Conservation (phyloP, 53 echinoderm and acorn worm genomes). For the Stichopus horrens region DNA sequence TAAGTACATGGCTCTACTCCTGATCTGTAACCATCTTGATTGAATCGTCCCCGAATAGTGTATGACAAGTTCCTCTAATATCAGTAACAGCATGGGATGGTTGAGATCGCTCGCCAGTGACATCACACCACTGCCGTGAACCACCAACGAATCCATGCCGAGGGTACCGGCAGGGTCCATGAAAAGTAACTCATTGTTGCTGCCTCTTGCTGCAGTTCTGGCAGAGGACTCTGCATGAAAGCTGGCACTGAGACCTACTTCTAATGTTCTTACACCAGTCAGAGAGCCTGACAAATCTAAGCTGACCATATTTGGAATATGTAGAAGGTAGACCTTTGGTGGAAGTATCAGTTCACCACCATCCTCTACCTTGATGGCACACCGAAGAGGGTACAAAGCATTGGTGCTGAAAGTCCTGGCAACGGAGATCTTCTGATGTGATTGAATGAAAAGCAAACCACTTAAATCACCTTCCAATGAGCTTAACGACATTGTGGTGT, state of each 20-base stretch:
- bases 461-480: constrained; percentile 69
- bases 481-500: constrained; percentile 51
- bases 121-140: constrained; percentile 64
- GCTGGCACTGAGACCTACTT: constrained; percentile 60
- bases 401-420: constrained; percentile 65
- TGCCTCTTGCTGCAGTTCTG: constrained; percentile 63
- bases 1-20: constrained; percentile 55
- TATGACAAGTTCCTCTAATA: constrained; percentile 57
- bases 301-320: constrained; percentile 32
- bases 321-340: constrained; percentile 60
- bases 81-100: constrained; percentile 45
- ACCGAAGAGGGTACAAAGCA: constrained; percentile 59
- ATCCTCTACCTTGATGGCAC: constrained; percentile 71
- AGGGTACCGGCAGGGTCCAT: constrained; percentile 71
- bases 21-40: constrained; percentile 60
- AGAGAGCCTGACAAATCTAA: constrained; percentile 68
- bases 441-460: constrained; percentile 60
- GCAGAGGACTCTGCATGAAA: constrained; percentile 59
- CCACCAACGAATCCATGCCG: constrained; percentile 59
- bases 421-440: constrained; percentile 66
- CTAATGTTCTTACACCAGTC: constrained; percentile 65
- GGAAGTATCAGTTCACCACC: constrained; percentile 70
- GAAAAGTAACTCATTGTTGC: constrained; percentile 48
- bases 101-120: constrained; percentile 44
- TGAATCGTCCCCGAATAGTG: constrained; percentile 59